phyloP scores from a whole-genome alignment of 2,797 vertebrate genomes.

The Cryptoblepharus egeriae region DNA sequence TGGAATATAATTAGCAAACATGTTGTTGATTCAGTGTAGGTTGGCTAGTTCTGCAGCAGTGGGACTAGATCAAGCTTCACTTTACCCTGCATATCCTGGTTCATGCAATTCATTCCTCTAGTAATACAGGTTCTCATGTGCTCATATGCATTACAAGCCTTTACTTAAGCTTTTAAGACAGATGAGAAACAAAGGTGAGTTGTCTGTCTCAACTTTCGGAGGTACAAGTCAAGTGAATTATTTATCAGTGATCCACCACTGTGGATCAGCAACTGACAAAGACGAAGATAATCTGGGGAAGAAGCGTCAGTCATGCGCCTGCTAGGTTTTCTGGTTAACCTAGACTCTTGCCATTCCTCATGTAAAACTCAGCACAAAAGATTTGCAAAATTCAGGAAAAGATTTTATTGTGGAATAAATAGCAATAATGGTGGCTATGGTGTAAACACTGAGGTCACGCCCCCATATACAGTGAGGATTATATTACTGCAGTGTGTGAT shows the following conservation, averaged over 20 bases:
- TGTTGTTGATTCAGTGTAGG: slow-evolving; percentile 3
- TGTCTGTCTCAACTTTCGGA: slow-evolving; percentile 34
- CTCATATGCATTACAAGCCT: slow-evolving; percentile 16
- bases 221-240: slow-evolving; percentile 44
- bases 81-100: not conserved
- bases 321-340: slow-evolving; percentile 11
- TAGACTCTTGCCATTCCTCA: not conserved
- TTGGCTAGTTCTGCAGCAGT: slow-evolving; percentile 16
- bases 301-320: not conserved
- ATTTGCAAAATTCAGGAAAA: too few relatives aligned
- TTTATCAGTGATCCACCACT: slow-evolving; percentile 2
- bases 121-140: not conserved
- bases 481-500: too few relatives aligned
- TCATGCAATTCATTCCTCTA: not conserved
- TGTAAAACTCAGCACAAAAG: slow-evolving; percentile 10
- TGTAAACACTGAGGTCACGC: not conserved
- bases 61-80: slow-evolving; percentile 29
- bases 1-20: not conserved
- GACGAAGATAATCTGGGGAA: not conserved
- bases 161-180: slow-evolving; percentile 47
- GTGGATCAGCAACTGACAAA: fast-evolving
- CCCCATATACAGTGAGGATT: not conserved
- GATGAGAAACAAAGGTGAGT: slow-evolving; percentile 27
- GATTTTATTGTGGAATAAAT: not conserved
- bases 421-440: not conserved